phyloP scores from a whole-genome alignment of 2,797 vertebrate species.

The Spinus pinus region DNA sequence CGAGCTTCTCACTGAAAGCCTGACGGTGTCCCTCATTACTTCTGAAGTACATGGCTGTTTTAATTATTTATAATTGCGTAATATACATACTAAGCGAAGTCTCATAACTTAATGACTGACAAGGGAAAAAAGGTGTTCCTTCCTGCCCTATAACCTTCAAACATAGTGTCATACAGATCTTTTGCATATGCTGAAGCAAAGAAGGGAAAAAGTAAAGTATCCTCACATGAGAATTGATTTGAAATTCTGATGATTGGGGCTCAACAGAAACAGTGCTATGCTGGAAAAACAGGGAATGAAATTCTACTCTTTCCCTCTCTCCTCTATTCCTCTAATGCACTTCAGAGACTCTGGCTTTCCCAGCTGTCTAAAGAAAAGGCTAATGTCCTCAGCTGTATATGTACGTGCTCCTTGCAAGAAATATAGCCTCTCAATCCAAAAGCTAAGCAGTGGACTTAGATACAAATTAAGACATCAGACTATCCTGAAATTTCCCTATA shows the following conservation, averaged over 20 bases:
- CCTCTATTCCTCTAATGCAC: neutral
- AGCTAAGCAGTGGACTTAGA: neutral
- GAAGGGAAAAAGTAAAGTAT: neutral
- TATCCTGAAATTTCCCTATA: neutral
- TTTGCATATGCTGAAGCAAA: neutral
- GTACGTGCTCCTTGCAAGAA: neutral
- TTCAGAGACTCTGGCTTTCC: neutral
- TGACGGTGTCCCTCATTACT: neutral
- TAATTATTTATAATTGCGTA: neutral
- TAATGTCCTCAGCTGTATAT: neutral
- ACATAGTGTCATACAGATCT: neutral
- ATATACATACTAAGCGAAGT: neutral
- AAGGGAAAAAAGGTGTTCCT: neutral
- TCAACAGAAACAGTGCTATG: neutral
- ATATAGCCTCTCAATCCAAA: neutral
- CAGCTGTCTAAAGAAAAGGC: neutral
- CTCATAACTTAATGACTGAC: neutral
- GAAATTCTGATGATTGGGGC: accelerated
- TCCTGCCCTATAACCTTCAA: neutral
- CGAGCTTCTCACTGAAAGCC: neutral
- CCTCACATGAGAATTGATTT: neutral
- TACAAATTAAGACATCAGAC: neutral
- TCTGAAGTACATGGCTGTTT: neutral
- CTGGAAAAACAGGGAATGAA: neutral
- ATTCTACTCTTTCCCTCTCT: neutral